These are phyloP conservation scores for Kryptopterus vitreolus DNA, from an alignment of 2,797 vertebrate genomes.

Conservation along the genomic window DNA sequence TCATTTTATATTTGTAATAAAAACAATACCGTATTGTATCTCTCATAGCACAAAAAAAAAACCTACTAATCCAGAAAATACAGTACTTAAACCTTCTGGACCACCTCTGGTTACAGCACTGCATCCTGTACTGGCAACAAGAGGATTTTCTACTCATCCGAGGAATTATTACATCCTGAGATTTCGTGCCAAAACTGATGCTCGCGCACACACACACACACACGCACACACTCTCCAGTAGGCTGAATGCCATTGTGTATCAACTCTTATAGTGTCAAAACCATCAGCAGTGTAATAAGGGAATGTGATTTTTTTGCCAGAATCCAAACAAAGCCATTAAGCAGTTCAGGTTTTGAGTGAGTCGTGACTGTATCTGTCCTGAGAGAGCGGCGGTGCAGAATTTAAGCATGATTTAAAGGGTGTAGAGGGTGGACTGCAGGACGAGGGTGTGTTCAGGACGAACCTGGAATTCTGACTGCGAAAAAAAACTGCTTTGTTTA, in stretches of 20 bases:
- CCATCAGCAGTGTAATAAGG: conserved; percentile 33
- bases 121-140: conserved; percentile 31
- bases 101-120: conserved; percentile 18
- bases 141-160: conserved; percentile 43
- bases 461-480: not conserved
- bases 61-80: conserved; percentile 17
- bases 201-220: not conserved
- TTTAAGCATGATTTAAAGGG: not conserved
- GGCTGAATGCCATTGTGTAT: conserved; percentile 26
- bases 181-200: conserved; percentile 15
- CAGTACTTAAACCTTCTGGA: conserved; percentile 3
- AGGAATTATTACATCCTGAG: conserved; percentile 47
- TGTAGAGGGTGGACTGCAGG: not conserved
- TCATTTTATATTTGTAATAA: not conserved
- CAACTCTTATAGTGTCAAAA: conserved; percentile 22
- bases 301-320: conserved; percentile 36
- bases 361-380: conserved; percentile 27
- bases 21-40: not conserved
- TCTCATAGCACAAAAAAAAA: not conserved
- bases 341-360: conserved; percentile 28
- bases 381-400: not conserved
- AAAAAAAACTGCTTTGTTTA: conserved; percentile 23
- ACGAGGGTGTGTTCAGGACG: conserved; percentile 2
- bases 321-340: conserved; percentile 50
- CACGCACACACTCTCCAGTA: not conserved